Evolutionary conservation across 2,797 vertebrate genomes (phyloP).

Genomic region (Enteromius trimaculatus): DNA sequence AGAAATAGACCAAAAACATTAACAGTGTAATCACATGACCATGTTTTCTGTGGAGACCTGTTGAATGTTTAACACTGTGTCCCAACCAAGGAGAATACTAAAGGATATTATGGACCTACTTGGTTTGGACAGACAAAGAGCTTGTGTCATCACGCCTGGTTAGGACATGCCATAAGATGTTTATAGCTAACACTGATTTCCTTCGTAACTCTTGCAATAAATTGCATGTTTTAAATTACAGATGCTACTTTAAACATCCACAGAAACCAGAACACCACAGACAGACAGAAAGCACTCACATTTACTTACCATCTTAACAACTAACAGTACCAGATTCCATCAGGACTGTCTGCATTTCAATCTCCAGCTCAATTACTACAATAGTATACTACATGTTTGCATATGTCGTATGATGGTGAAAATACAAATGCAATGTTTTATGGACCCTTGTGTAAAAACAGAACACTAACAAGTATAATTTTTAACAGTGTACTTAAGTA

Average conservation of each 20-base stretch:
- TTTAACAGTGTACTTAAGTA: too few relatives aligned
- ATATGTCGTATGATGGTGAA: neutral
- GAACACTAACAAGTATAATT: neutral
- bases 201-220: neutral
- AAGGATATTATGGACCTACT: neutral
- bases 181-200: constrained; percentile 6
- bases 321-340: neutral
- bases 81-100: neutral
- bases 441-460: neutral
- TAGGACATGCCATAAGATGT: constrained; percentile 2
- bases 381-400: neutral
- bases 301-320: constrained; percentile 5
- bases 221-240: constrained; percentile 3
- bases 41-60: neutral
- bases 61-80: neutral
- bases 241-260: constrained; percentile 26
- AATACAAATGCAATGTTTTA: constrained; percentile 1
- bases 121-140: constrained; percentile 4
- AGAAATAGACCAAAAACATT: neutral
- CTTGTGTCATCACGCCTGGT: neutral
- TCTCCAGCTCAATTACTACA: neutral
- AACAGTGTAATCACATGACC: neutral
- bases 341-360: neutral
- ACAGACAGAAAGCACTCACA: neutral
- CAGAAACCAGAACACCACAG: neutral